phyloP scores from a whole-genome alignment of 2,113 vertebrate species.

The Ifrita kowaldi region DNA sequence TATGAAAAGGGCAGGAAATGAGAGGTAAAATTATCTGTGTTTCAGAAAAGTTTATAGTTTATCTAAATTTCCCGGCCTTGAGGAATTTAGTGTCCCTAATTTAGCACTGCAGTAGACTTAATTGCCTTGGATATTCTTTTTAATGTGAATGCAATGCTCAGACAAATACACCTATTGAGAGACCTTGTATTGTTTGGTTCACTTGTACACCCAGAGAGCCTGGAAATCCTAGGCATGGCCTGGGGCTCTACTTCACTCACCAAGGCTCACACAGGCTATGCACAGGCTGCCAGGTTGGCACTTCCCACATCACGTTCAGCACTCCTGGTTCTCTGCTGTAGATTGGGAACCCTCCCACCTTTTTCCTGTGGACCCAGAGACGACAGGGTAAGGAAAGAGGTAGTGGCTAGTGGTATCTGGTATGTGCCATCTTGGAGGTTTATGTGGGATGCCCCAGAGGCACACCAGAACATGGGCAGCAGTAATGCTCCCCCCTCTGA shows the following conservation, averaged over 20 bases:
- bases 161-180: neutral
- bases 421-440: neutral
- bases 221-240: neutral
- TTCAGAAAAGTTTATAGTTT: conserved; percentile 1
- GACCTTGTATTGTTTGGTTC: neutral
- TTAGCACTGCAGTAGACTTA: neutral
- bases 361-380: neutral
- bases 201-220: neutral
- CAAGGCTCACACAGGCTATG: neutral
- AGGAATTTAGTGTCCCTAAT: neutral
- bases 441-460: neutral
- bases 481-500: neutral
- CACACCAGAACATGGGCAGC: fast-evolving
- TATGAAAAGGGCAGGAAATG: conserved; percentile 27
- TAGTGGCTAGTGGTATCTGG: neutral
- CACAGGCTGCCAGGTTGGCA: neutral
- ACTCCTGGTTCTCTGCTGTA: neutral
- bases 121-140: neutral
- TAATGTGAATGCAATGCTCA: neutral
- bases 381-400: neutral
- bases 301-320: neutral
- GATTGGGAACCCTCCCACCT: neutral
- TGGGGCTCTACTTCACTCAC: neutral
- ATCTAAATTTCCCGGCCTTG: conserved; percentile 17
- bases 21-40: neutral